Evolutionary conservation across 1,140 invertebrate genomes (phyloP).

Genomic region (Micrasema minimum): DNA sequence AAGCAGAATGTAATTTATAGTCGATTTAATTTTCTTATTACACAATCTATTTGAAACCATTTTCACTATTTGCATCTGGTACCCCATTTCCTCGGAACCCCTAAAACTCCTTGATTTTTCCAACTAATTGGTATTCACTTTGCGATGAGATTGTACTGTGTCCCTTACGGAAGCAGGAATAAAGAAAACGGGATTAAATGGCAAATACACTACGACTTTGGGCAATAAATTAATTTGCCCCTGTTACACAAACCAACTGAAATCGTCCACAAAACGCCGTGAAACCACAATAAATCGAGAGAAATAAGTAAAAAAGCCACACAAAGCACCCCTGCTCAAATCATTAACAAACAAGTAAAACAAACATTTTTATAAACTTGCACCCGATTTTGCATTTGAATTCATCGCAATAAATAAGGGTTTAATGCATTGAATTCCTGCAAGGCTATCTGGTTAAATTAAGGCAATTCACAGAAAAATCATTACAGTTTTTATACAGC

Average conservation of each 20-base stretch:
- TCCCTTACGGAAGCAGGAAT: slow-evolving; percentile 44
- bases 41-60: too few relatives aligned
- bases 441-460: neutral
- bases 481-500: neutral
- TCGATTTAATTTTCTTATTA: too few relatives aligned
- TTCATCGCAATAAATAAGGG: slow-evolving; percentile 10
- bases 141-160: slow-evolving; percentile 44
- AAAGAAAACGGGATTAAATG: slow-evolving; percentile 49
- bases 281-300: neutral
- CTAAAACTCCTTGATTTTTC: slow-evolving; percentile 38
- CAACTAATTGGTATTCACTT: slow-evolving; percentile 51
- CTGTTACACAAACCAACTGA: slow-evolving; percentile 36
- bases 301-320: neutral
- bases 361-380: neutral
- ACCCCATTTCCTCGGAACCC: neutral
- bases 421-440: neutral
- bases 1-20: too few relatives aligned
- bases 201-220: slow-evolving; percentile 42
- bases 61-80: too few relatives aligned
- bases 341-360: neutral
- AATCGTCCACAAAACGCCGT: neutral
- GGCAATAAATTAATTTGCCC: slow-evolving; percentile 50
- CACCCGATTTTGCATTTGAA: slow-evolving; percentile 18
- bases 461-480: neutral
- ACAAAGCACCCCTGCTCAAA: neutral